phyloP scores from a whole-genome alignment of 2,113 vertebrate genomes.

The Lucifuga dentata region DNA sequence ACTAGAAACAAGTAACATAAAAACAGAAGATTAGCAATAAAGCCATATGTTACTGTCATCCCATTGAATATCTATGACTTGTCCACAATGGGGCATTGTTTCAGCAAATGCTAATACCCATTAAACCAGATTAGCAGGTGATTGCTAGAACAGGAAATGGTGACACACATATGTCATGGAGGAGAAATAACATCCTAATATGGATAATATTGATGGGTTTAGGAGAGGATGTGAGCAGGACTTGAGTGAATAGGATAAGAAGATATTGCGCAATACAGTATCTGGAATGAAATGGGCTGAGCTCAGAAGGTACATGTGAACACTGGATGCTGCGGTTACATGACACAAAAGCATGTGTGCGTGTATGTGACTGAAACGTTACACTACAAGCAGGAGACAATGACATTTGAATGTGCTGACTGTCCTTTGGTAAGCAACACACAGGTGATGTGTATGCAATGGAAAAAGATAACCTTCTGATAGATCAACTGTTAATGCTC shows the following conservation, averaged over 20 bases:
- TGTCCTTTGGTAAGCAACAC: slow-evolving; percentile 57
- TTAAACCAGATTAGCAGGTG: slow-evolving; percentile 65
- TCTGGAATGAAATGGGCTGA: slow-evolving; percentile 35
- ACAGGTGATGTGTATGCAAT: slow-evolving; percentile 50
- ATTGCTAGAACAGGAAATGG: slow-evolving; percentile 46
- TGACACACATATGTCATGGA: slow-evolving; percentile 36
- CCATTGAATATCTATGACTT: slow-evolving; percentile 34
- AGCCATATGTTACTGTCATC: slow-evolving; percentile 46
- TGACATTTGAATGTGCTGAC: slow-evolving; percentile 80
- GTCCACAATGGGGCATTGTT: slow-evolving; percentile 59
- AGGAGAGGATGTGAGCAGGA: slow-evolving; percentile 1
- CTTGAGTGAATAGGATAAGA: slow-evolving; percentile 8
- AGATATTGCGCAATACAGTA: slow-evolving; percentile 55
- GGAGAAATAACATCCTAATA: slow-evolving; percentile 59
- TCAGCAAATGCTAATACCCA: slow-evolving; percentile 38
- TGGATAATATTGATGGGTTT: slow-evolving; percentile 56
- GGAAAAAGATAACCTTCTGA: slow-evolving; percentile 81
- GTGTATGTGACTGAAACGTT: background rate
- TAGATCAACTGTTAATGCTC: slow-evolving; percentile 62
- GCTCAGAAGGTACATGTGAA: slow-evolving; percentile 26
- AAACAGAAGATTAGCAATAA: slow-evolving; percentile 65
- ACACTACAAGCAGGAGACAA: slow-evolving; percentile 56
- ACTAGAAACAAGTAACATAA: slow-evolving; percentile 32
- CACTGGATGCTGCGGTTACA: slow-evolving; percentile 11
- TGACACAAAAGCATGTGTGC: background rate